These are phyloP conservation scores for Onychostruthus taczanowskii DNA, from an alignment of 2,113 vertebrate genomes.

Conservation along the genomic window DNA sequence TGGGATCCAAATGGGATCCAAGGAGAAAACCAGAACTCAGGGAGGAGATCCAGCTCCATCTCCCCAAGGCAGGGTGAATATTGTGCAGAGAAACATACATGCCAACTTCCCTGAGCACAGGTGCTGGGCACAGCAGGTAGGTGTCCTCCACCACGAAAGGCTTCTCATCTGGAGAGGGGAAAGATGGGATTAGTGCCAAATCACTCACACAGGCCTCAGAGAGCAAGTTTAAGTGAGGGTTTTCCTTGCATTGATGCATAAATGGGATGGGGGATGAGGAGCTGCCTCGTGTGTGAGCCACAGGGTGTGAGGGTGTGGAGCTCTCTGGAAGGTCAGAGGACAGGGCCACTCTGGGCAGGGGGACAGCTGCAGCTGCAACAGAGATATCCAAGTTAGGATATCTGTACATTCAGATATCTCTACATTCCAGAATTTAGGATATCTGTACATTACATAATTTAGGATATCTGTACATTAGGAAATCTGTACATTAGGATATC, in stretches of 20 bases:
- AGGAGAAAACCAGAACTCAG: accelerated
- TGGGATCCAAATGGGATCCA: too few relatives aligned
- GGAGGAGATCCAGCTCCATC: background rate
- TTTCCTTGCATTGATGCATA: background rate
- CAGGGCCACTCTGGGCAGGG: background rate
- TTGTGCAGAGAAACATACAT: conserved; percentile 81
- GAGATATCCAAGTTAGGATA: background rate
- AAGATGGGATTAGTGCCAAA: background rate
- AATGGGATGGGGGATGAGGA: background rate
- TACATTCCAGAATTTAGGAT: too few relatives aligned
- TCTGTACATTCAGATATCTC: too few relatives aligned
- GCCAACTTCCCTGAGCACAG: conserved; percentile 90
- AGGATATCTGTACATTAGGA: background rate
- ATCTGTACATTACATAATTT: too few relatives aligned
- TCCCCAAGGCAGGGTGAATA: background rate
- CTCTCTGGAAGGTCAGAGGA: background rate
- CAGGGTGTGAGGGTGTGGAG: background rate
- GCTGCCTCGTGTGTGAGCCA: background rate
- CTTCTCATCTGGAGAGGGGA: conserved; percentile 84
- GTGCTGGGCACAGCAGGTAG: conserved; percentile 93
- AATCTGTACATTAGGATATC: background rate
- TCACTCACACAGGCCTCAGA: too few relatives aligned
- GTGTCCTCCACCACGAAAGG: conserved; percentile 93
- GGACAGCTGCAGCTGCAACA: background rate
- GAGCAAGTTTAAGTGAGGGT: background rate